Percentiles rank a stretch among this genome's conserved stretches.
phyloP scores from a whole-genome alignment of 2,797 vertebrate species.

The Rhynchotus rufescens region DNA sequence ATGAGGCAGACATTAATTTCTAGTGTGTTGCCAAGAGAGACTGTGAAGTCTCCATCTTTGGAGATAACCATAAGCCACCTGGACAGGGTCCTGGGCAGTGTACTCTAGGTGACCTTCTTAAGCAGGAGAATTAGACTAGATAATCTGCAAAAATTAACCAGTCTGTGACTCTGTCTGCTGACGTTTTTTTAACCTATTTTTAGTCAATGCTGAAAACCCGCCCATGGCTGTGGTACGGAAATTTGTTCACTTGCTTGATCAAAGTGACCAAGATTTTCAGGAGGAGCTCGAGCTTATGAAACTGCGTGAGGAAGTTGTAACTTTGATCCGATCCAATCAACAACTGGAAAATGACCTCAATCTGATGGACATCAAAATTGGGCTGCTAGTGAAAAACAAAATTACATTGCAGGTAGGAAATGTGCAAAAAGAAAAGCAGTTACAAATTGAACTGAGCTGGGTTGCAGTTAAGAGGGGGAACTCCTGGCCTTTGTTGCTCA shows the following conservation, averaged over 20 bases:
- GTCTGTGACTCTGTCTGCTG: background rate
- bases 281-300: slow-evolving; percentile 97
- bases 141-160: background rate
- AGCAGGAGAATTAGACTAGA: background rate
- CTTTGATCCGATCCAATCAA: slow-evolving; percentile 96
- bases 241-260: slow-evolving; percentile 96
- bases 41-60: background rate
- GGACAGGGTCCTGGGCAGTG: background rate
- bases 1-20: background rate
- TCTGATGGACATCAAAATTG: slow-evolving; percentile 99
- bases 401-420: slow-evolving; percentile 90
- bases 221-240: slow-evolving; percentile 97
- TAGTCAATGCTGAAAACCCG: slow-evolving; percentile 92
- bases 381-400: slow-evolving; percentile 97
- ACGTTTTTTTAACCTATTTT: background rate
- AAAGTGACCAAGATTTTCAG: slow-evolving; percentile 98
- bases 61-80: background rate
- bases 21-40: background rate
- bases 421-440: background rate
- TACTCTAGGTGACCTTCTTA: background rate
- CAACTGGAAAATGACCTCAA: slow-evolving; percentile 98
- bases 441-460: background rate
- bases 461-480: background rate
- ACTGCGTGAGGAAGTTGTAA: slow-evolving; percentile 94
- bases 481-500: background rate